Evolutionary conservation across 2,113 vertebrate genomes (phyloP), one percentile per base, ranked within the genome.

Genomic region (Penelope pileata): DNA sequence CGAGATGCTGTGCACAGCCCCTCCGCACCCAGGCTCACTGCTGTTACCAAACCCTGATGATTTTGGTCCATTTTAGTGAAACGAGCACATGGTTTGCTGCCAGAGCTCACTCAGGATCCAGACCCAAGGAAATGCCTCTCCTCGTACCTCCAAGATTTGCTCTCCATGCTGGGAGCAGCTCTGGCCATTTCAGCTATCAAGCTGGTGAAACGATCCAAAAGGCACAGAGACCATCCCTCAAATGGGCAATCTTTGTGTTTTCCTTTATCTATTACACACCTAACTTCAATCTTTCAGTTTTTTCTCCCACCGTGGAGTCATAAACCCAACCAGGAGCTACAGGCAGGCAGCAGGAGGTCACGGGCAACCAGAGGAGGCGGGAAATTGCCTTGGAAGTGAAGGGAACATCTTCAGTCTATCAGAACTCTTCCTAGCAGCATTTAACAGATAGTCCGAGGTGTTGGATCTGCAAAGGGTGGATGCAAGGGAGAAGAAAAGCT

Each of bases 21-120:
- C 53, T 40, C 12, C 26, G 7, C 4, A 47, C 43, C 22, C 8
- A 10, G 36, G 6, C 45, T 62, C 0, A 0, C 47, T 84, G 68
- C n/a, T 51, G n/a, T 58, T 64, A 59, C 48, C 64, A 60, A 63
- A 0, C 10, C n/a, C 42, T 8, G 30, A 53, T 12, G 15, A 7
- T 50, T 75, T 32, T 24, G 63, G 32, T 26, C 66, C 15, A 2
- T 73, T 86, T 67, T 23, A 43, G 32, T 22, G n/a, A 54, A 48
- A 19, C 9, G 29, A 58, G 4, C 14, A 5, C 8, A 36, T 10
- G n/a, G 5, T 21, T 30, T 94, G 75, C 19, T 89, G 18, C 13
- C 36, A 38, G 47, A 50, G 53, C 4, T 66, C 8, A 2, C 40
- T 48, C 19, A 32, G 75, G n/a, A n/a, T 69, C 53, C 38, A 24